Base-by-base conservation (phyloP, 2,113 vertebrate genomes). In the Ammodytes dubius region DNA sequence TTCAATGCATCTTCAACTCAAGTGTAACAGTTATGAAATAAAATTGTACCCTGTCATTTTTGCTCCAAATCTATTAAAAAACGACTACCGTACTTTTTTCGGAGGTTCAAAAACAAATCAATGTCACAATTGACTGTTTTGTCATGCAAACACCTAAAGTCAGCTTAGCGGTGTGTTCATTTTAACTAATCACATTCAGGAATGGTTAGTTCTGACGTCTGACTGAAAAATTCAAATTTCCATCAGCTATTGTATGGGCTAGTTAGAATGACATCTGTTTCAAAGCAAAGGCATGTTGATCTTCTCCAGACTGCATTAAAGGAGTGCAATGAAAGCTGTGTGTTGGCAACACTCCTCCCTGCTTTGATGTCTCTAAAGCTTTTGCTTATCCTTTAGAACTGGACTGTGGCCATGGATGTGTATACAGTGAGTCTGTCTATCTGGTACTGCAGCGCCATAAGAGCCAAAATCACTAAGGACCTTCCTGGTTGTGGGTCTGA, bases 241-340 rank as follows among this genome's bases (percentile, higher is more conserved):
- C 42, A 76, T 68, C 57, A 77, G 79, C 60, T 27, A 47, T 37
- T 66, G 19, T 40, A 47, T 9, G 67, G 71, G 52, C 58, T 19
- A n/a, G 35, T 74, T 78, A 63, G 54, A 60, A 77, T 19, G 42
- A 47, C 59, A 59, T 65, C 70, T 72, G 73, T 54, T 52, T 75
- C 45, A 65, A 47, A 61, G 27, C 42, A 65, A 77, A 68, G 37
- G 67, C 70, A 52, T 58, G 43, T 47, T 42, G 75, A 68, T 66
- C 37, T 17, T 81, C 65, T 69, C 40, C 72, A 66, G 50, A 61
- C 52, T 69, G 78, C 70, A 66, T 77, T 77, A 47, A 84, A 65
- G 49, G 49, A 50, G 58, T 15, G 19, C 65, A 59, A 66, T 63
- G 70, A 77, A 72, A 74, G 39, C 66, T 14, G 49, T 27, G 39